phyloP scores from a whole-genome alignment of 2,113 vertebrate species.

The Chascanopsetta lugubris region DNA sequence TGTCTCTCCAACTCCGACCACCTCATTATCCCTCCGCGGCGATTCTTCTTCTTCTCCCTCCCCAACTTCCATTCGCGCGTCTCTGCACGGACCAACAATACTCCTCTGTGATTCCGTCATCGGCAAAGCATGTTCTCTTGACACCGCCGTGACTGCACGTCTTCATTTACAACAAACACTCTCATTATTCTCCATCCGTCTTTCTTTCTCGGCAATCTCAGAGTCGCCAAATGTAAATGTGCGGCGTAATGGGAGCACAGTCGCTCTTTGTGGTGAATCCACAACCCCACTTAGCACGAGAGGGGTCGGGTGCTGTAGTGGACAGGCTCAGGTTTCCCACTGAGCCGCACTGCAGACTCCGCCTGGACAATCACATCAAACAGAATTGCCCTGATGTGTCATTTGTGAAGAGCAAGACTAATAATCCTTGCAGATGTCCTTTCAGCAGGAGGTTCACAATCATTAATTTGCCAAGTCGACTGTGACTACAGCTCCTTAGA shows the following conservation, averaged over 20 bases:
- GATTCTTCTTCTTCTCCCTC: not conserved
- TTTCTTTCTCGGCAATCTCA: constrained; percentile 9
- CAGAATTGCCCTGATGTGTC: constrained; percentile 39
- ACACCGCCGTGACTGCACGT: constrained; percentile 39
- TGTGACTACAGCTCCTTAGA: constrained; percentile 12
- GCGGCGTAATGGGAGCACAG: constrained; percentile 7
- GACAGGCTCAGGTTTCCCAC: constrained; percentile 33
- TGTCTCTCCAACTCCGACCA: constrained; percentile 47
- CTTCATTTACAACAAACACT: constrained; percentile 47
- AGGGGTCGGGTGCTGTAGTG: constrained; percentile 3
- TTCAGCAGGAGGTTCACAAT: constrained; percentile 17
- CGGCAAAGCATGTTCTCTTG: constrained; percentile 44
- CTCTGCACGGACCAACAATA: constrained; percentile 39
- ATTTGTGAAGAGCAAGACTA: constrained; percentile 36
- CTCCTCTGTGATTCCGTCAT: constrained; percentile 42
- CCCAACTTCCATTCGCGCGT: constrained; percentile 32
- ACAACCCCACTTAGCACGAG: constrained; percentile 26
- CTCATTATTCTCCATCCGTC: constrained; percentile 22
- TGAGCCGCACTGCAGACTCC: constrained; percentile 34
- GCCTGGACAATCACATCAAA: constrained; percentile 52
- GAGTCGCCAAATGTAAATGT: constrained; percentile 38
- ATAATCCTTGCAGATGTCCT: constrained; percentile 39
- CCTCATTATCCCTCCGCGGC: constrained; percentile 38
- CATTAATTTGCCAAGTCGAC: constrained; percentile 31
- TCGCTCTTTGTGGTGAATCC: constrained; percentile 10